Conservation (phyloP, 2,797 vertebrate genomes). For the Zenarchopterus dispar region DNA sequence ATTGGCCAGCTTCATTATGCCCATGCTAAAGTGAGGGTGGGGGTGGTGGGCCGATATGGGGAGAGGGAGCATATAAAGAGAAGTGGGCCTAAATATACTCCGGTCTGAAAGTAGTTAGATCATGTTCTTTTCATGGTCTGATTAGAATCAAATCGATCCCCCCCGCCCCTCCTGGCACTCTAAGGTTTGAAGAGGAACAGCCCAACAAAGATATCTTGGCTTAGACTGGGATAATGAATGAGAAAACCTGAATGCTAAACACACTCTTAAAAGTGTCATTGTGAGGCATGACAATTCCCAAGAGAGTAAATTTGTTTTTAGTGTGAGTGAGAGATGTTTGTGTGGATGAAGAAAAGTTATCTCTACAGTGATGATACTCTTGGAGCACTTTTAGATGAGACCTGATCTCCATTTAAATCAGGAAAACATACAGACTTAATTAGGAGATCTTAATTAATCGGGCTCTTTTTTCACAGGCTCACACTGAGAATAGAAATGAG, state of each 20-base stretch:
- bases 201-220: slow-evolving; percentile 93
- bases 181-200: slow-evolving; percentile 92
- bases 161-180: slow-evolving; percentile 91
- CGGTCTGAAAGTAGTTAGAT: slow-evolving; percentile 99
- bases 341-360: slow-evolving; percentile 43
- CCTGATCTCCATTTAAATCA: slow-evolving; percentile 64
- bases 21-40: slow-evolving; percentile 60
- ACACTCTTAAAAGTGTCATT: slow-evolving; percentile 89
- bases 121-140: slow-evolving; percentile 99
- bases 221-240: slow-evolving; percentile 89
- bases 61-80: slow-evolving; percentile 84
- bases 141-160: slow-evolving; percentile 99
- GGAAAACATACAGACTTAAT: slow-evolving; percentile 41
- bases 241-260: slow-evolving; percentile 99
- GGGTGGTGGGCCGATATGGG: slow-evolving; percentile 52
- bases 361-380: slow-evolving; percentile 40
- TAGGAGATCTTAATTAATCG: slow-evolving; percentile 35
- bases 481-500: slow-evolving; percentile 17
- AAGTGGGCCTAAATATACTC: slow-evolving; percentile 98
- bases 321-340: slow-evolving; percentile 64
- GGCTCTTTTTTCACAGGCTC: slow-evolving; percentile 9
- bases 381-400: slow-evolving; percentile 42
- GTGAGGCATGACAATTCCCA: slow-evolving; percentile 86
- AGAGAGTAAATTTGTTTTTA: slow-evolving; percentile 79
- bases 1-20: slow-evolving; percentile 96